These are phyloP conservation scores for Borostomias antarcticus DNA, from an alignment of 2,797 vertebrate genomes.

Conservation along the genomic window DNA sequence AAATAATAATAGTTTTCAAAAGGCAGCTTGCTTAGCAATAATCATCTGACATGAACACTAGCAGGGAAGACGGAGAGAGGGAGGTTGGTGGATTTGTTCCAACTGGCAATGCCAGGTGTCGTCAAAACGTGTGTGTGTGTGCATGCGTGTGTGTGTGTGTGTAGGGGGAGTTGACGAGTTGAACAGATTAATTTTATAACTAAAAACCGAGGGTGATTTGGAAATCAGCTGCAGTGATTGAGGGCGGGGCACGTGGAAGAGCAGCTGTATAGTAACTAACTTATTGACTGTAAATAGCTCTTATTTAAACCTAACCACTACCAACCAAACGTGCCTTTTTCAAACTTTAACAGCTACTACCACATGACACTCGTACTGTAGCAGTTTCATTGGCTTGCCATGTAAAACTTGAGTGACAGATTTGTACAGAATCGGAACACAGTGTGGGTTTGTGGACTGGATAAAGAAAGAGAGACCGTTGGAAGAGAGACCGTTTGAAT, in stretches of 20 bases:
- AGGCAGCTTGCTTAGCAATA: constrained; percentile 19
- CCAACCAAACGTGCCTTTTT: constrained; percentile 74
- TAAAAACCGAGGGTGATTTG: constrained; percentile 1
- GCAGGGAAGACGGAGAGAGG: background rate
- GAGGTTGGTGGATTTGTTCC: background rate
- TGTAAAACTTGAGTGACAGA: constrained; percentile 30
- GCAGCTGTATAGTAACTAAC: constrained; percentile 69
- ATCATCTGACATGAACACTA: background rate
- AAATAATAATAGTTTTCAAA: constrained; percentile 6
- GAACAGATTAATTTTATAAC: background rate
- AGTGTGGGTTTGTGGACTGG: constrained; percentile 1
- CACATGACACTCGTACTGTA: constrained; percentile 38
- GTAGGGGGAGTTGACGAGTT: background rate
- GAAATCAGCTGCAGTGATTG: constrained; percentile 21
- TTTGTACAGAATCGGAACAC: background rate
- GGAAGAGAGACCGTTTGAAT: too few species aligned
- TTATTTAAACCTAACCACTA: constrained; percentile 72
- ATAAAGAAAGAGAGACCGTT: too few species aligned
- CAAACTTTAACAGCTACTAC: constrained; percentile 45
- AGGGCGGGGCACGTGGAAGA: constrained; percentile 21
- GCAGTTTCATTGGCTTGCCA: constrained; percentile 48
- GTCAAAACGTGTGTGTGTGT: background rate
- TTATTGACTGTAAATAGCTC: constrained; percentile 78
- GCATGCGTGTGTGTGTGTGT: background rate
- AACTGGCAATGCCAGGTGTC: constrained; percentile 1